phyloP scores from a whole-genome alignment of 2,888 invertebrate genomes.

The Salpingus planirostris region DNA sequence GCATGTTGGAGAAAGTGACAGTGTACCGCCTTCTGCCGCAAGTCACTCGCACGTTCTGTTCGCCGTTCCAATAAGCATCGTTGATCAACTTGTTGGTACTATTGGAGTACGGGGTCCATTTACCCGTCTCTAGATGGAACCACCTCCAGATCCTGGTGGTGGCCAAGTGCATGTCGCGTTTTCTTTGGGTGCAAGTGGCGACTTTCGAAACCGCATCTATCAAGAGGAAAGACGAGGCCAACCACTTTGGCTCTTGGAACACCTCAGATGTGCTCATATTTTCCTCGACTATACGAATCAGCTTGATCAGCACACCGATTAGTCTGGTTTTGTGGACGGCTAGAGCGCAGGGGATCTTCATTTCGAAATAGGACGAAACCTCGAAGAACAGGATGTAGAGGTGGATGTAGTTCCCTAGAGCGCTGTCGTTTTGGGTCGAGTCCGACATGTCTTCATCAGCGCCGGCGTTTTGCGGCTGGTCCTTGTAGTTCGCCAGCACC shows the following conservation, averaged over 20 bases:
- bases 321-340: slow-evolving; percentile 39
- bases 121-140: slow-evolving; percentile 73
- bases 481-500: slow-evolving; percentile 5
- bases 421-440: slow-evolving; percentile 27
- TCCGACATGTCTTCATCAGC: slow-evolving; percentile 34
- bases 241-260: slow-evolving; percentile 57
- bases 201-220: slow-evolving; percentile 72
- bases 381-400: slow-evolving; percentile 63
- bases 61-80: slow-evolving; percentile 66
- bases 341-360: slow-evolving; percentile 57
- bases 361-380: slow-evolving; percentile 47
- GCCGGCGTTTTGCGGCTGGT: slow-evolving; percentile 4
- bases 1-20: slow-evolving; percentile 70
- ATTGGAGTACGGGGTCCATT: slow-evolving; percentile 67
- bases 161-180: slow-evolving; percentile 52
- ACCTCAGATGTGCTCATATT: slow-evolving; percentile 22
- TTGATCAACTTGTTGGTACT: slow-evolving; percentile 68
- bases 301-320: slow-evolving; percentile 33
- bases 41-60: slow-evolving; percentile 58
- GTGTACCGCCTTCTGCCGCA: slow-evolving; percentile 67
- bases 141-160: slow-evolving; percentile 65
- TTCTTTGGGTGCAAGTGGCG: slow-evolving; percentile 57
- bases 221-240: slow-evolving; percentile 63
- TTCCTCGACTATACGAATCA: slow-evolving; percentile 36
- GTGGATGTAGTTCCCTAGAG: slow-evolving; percentile 62